A percentile compares a stretch with the other conserved stretches of the same genome.
Evolutionary conservation across 2,113 vertebrate genomes (phyloP).

Genomic region (Ursus arctos): DNA sequence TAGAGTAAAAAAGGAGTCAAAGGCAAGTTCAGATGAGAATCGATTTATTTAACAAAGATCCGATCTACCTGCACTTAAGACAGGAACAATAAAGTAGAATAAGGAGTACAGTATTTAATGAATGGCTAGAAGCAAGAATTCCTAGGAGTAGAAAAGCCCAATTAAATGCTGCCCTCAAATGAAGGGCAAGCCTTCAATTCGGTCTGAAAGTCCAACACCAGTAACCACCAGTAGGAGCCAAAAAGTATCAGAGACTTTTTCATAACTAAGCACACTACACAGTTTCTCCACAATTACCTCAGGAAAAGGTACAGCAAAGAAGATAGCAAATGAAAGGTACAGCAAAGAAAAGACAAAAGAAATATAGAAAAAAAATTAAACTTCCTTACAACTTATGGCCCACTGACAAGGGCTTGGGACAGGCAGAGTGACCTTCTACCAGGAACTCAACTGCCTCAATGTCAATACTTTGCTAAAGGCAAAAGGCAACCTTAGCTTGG

Average conservation of each 20-base stretch:
- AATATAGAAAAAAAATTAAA: background rate
- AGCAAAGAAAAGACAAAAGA: background rate
- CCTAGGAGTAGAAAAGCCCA: background rate
- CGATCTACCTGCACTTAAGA: background rate
- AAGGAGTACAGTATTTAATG: background rate
- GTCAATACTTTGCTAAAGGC: background rate
- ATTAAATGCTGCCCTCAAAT: background rate
- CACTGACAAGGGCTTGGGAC: background rate
- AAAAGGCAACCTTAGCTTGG: background rate
- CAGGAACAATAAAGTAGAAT: background rate
- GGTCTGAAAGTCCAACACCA: background rate
- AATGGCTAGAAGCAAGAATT: background rate
- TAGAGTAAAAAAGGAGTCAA: background rate
- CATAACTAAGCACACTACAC: background rate
- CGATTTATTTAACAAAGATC: background rate
- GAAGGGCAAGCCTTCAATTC: too few species aligned
- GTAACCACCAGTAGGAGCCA: too few species aligned
- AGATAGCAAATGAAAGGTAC: background rate
- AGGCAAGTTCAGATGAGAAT: background rate
- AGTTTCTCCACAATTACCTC: background rate
- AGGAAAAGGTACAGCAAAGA: background rate
- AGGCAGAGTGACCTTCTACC: background rate
- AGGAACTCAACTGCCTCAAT: background rate
- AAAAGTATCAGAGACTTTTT: background rate
- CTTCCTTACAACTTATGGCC: background rate